Base-by-base conservation (phyloP, 2,888 invertebrate species). In the Xestia c-nigrum region DNA sequence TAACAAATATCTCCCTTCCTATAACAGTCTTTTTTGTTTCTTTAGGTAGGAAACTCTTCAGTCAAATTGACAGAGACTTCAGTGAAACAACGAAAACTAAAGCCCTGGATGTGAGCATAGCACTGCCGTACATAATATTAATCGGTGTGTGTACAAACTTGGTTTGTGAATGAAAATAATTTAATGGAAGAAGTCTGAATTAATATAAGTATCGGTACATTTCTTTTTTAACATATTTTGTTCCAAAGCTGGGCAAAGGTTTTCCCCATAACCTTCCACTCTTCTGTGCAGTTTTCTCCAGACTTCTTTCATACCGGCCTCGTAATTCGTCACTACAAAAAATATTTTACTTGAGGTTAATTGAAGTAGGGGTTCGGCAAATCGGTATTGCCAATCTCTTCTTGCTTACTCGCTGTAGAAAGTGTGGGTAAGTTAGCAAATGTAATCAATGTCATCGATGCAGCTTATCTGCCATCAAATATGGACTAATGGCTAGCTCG, bases 371-470 rank as follows among this genome's bases (percentile, higher is more conserved):
- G 16, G 16, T 50, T 52, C 19, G 50, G 50, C 21, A n/a, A n/a
- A n/a, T 55, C 55, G 12, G n/a, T 12, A 10, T n/a, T n/a, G 57
- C 6, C 24, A 57, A 61, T n/a, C 24, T 40, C 21, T 46, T 21
- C 16, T 40, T 52, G 63, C 63, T 63, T 21, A 40, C 5, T 68
- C 63, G 9, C 24, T 70, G 63, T 82, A 83, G 83, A 85, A 83
- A 85, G 83, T 83, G 57, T 70, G 12, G 19, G 19, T 55, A 38
- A 64, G 46, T 59, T 24, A 24, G 24, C 55, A 38, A 69, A 40
- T 86, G 77, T 72, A 77, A 83, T 86, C 83, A 85, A 70, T 85
- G 69, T 65, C 65, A 76, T 69, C 24, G 66, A 57, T 61, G 61
- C 55, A 55, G 59, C 46, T 65, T 69, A 82, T 76, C 72, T 72